Percentiles rank a stretch among this genome's conserved stretches.
phyloP scores from a whole-genome alignment of 2,888 invertebrate species.

The Phrixothrix hirtus region DNA sequence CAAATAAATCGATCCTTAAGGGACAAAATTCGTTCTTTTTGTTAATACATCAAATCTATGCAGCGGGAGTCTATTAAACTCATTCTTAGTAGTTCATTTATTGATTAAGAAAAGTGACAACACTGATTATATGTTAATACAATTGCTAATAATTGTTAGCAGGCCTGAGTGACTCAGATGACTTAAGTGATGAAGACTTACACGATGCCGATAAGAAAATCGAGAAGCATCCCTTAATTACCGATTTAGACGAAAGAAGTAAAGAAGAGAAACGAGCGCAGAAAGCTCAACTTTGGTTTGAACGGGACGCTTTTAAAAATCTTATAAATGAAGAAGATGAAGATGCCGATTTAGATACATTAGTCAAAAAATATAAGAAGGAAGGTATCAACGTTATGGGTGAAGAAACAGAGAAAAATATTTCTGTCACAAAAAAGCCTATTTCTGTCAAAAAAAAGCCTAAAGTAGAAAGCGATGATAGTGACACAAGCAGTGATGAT shows the following conservation, averaged over 20 bases:
- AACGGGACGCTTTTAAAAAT: conserved; percentile 80
- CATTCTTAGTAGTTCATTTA: too few species aligned
- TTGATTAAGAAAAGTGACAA: too few species aligned
- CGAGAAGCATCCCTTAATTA: conserved; percentile 70
- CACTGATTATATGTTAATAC: too few species aligned
- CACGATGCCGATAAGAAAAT: conserved; percentile 42
- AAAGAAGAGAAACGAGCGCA: conserved; percentile 72
- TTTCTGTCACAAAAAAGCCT: conserved; percentile 35
- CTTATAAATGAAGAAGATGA: conserved; percentile 83
- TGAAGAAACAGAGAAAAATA: conserved; percentile 55
- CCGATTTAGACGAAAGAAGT: conserved; percentile 77
- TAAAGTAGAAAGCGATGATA: conserved; percentile 30
- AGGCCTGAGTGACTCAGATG: conserved; percentile 71
- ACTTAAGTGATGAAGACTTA: conserved; percentile 52
- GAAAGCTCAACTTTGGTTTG: conserved; percentile 86
- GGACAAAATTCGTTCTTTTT: too few species aligned
- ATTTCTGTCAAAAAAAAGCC: conserved; percentile 23
- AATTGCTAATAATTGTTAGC: too few species aligned
- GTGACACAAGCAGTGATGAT: conserved; percentile 42
- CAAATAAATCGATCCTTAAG: too few species aligned
- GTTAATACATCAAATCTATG: too few species aligned
- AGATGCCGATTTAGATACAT: conserved; percentile 81
- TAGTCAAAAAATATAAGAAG: conserved; percentile 71
- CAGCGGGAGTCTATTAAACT: too few species aligned
- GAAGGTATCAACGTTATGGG: conserved; percentile 65